These are phyloP conservation scores for Archips crataeganus DNA, from an alignment of 2,888 invertebrate genomes.

Conservation along the genomic window DNA sequence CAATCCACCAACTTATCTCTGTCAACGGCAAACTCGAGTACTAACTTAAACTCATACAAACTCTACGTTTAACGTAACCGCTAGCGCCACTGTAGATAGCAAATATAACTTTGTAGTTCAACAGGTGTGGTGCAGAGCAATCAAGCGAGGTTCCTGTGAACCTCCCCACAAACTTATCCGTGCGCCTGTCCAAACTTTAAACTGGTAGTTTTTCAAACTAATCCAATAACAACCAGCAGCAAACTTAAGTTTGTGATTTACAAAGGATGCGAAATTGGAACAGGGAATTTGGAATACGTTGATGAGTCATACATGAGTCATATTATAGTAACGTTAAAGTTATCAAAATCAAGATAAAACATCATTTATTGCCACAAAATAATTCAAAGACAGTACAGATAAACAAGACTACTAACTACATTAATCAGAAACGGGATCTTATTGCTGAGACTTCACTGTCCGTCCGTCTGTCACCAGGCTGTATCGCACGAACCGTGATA, in stretches of 20 bases:
- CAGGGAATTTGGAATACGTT: not conserved
- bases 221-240: not conserved
- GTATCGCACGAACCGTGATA: too few species aligned
- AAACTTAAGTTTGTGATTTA: not conserved
- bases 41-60: not conserved
- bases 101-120: not conserved
- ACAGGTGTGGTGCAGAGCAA: not conserved
- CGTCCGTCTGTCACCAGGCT: too few species aligned
- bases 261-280: conserved; percentile 2
- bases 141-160: not conserved
- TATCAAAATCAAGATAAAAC: too few species aligned
- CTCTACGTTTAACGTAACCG: not conserved
- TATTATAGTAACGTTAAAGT: not conserved
- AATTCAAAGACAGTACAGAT: too few species aligned
- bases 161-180: conserved; percentile 3
- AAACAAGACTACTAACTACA: too few species aligned
- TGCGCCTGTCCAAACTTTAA: conserved; percentile 6
- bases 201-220: not conserved
- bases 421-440: too few species aligned
- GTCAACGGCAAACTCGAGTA: not conserved
- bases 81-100: not conserved
- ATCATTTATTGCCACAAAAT: too few species aligned
- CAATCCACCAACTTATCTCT: not conserved
- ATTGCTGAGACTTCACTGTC: too few species aligned
- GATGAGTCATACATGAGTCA: not conserved